phyloP scores from a whole-genome alignment of 2,797 vertebrate species.

The Clarias laeviceps region DNA sequence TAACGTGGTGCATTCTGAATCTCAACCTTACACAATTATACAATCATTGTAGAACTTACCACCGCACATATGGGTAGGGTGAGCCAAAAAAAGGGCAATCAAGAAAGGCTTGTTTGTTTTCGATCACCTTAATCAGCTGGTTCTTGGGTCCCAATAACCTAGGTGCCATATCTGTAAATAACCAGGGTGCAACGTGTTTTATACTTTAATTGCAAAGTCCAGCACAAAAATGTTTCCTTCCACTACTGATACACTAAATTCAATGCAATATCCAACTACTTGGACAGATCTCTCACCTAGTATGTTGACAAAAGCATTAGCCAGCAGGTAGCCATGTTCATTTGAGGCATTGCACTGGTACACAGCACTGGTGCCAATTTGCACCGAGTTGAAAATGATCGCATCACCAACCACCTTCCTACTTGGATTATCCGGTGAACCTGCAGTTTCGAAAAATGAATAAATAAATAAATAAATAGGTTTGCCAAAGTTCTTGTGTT shows the following conservation, averaged over 20 bases:
- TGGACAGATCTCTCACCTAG: constrained; percentile 77
- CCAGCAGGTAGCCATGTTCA: constrained; percentile 91
- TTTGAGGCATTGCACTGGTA: constrained; percentile 98
- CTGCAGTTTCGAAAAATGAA: constrained; percentile 60
- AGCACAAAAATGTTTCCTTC: neutral
- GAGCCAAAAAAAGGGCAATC: constrained; percentile 89
- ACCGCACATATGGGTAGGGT: constrained; percentile 87
- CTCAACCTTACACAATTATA: neutral
- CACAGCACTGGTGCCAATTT: constrained; percentile 89
- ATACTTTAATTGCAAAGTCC: neutral
- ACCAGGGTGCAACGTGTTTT: neutral
- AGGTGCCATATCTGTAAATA: constrained; percentile 82
- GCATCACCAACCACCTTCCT: constrained; percentile 86
- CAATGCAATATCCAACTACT: neutral
- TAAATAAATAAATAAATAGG: neutral
- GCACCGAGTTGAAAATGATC: constrained; percentile 89
- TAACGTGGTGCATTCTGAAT: neutral
- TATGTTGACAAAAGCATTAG: constrained; percentile 92
- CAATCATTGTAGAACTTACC: constrained; percentile 75
- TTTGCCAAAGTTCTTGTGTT: neutral
- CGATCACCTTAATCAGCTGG: constrained; percentile 88
- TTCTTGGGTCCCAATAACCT: constrained; percentile 87
- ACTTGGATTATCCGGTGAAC: constrained; percentile 75
- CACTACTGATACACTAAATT: neutral
- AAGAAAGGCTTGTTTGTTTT: constrained; percentile 75